Percentiles rank a stretch among this genome's conserved stretches.
These are phyloP conservation scores for Scaptomyza cyrtandrae DNA, from an alignment of 2,888 invertebrate species.

Conservation along the genomic window DNA sequence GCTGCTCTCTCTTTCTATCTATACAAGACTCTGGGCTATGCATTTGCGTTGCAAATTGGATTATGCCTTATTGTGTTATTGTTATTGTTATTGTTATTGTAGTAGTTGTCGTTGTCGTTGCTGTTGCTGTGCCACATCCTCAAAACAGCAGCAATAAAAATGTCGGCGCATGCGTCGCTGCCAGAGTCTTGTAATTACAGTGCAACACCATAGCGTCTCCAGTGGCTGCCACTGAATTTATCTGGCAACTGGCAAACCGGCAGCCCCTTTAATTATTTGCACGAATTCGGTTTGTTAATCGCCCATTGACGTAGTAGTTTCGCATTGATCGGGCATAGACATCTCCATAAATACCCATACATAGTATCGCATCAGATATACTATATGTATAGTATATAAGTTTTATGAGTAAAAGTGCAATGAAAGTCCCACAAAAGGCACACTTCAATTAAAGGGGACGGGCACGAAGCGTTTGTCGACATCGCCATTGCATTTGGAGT, in stretches of 20 bases:
- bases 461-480: constrained; percentile 48
- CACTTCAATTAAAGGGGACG: constrained; percentile 70
- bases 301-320: constrained; percentile 50
- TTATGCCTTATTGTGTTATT: constrained; percentile 64
- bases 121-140: constrained; percentile 62
- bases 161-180: constrained; percentile 57
- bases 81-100: constrained; percentile 23
- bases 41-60: constrained; percentile 73
- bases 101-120: constrained; percentile 2
- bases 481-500: constrained; percentile 37
- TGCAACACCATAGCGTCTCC: constrained; percentile 11
- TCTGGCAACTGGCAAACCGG: constrained; percentile 24
- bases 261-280: constrained; percentile 70
- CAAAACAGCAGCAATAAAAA: constrained; percentile 42
- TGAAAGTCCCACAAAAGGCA: constrained; percentile 63
- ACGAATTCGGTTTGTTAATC: constrained; percentile 69
- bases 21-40: constrained; percentile 36
- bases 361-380: constrained; percentile 16
- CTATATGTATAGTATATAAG: constrained; percentile 5
- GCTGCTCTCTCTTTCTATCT: constrained; percentile 11
- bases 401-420: constrained; percentile 58
- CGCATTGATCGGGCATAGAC: constrained; percentile 52
- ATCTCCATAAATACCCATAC: constrained; percentile 40
- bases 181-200: constrained; percentile 53
- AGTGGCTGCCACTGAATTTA: constrained; percentile 50